phyloP scores from a whole-genome alignment of 2,113 vertebrate genomes.

The Halichoeres trimaculatus region DNA sequence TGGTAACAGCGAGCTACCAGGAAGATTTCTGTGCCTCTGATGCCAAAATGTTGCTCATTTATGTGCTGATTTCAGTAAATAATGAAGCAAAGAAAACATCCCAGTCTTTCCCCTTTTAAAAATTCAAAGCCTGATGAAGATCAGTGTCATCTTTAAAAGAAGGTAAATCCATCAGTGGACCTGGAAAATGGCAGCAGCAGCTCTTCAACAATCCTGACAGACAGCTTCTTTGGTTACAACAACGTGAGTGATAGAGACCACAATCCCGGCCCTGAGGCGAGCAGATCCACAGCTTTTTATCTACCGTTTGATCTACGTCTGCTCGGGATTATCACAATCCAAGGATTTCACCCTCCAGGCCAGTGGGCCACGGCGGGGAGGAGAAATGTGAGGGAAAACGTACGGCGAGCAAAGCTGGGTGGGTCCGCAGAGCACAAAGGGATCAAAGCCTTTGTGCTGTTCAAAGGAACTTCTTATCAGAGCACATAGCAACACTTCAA shows the following conservation, averaged over 20 bases:
- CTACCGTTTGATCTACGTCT: conserved; percentile 74
- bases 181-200: background rate
- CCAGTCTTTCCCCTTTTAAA: too few relatives aligned
- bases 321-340: conserved; percentile 77
- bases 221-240: conserved; percentile 3
- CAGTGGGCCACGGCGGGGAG: conserved; percentile 57
- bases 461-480: conserved; percentile 68
- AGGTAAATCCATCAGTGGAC: background rate
- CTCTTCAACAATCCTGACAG: conserved; percentile 44
- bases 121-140: too few relatives aligned
- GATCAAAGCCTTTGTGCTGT: conserved; percentile 69
- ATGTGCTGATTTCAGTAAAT: too few relatives aligned
- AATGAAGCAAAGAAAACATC: too few relatives aligned
- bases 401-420: conserved; percentile 60
- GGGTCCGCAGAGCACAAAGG: conserved; percentile 49
- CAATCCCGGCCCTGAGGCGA: conserved; percentile 52
- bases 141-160: background rate
- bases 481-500: conserved; percentile 51
- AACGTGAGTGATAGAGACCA: conserved; percentile 51
- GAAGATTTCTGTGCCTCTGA: too few relatives aligned
- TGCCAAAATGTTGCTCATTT: too few relatives aligned
- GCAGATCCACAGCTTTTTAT: conserved; percentile 67
- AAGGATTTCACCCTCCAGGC: conserved; percentile 71
- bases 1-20: too few relatives aligned
- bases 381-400: conserved; percentile 55